Percentiles rank a stretch among this genome's conserved stretches.
These are phyloP conservation scores for Siderastrea siderea DNA, from an alignment of 92 coral and sea anemone genomes.

Conservation along the genomic window DNA sequence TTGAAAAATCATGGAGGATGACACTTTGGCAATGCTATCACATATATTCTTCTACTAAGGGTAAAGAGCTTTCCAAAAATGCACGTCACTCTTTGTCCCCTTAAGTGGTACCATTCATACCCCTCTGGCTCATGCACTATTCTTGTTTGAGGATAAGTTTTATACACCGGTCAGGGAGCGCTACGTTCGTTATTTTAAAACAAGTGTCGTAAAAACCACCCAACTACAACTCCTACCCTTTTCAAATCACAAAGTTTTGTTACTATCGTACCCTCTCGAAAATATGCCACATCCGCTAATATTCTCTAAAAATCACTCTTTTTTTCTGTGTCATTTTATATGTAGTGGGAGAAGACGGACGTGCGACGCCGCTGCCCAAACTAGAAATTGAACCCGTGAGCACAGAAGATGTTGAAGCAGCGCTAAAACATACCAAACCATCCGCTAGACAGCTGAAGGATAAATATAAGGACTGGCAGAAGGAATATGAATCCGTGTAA, in stretches of 20 bases:
- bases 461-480: slow-evolving; percentile 97
- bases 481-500: slow-evolving; percentile 92
- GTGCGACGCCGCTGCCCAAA: slow-evolving; percentile 89
- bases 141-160: no score
- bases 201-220: no score
- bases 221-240: no score
- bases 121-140: no score
- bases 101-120: no score
- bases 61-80: no score
- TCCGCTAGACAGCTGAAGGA: slow-evolving; percentile 95
- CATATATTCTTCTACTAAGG: no score
- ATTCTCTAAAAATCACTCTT: background rate
- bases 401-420: slow-evolving; percentile 95
- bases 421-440: slow-evolving; percentile 95
- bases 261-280: background rate
- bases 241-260: background rate
- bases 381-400: slow-evolving; percentile 93
- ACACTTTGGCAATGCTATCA: no score
- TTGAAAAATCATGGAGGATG: no score
- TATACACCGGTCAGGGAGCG: no score
- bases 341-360: slow-evolving; percentile 75
- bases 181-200: no score
- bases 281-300: background rate
- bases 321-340: background rate
- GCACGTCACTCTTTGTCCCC: no score